phyloP scores from a whole-genome alignment of 2,888 invertebrate species.

The Cactoblastis cactorum region DNA sequence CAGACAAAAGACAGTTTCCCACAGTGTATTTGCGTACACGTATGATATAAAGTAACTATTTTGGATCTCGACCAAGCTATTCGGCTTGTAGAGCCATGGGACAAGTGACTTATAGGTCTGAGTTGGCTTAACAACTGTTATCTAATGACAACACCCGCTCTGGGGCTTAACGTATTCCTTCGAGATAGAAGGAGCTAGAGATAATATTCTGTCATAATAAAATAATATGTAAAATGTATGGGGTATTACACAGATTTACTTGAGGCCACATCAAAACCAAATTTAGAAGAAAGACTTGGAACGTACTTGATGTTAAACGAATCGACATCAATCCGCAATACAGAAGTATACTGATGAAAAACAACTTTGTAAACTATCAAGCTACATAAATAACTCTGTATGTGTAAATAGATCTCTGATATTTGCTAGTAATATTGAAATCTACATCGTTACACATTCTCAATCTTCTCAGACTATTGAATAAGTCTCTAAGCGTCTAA shows the following conservation, averaged over 20 bases:
- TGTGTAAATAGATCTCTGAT: no score
- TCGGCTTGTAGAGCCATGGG: neutral
- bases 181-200: neutral
- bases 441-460: no score
- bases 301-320: no score
- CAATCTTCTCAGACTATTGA: no score
- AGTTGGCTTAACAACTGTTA: constrained; percentile 12
- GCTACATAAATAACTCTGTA: no score
- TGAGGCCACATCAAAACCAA: neutral
- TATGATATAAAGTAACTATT: neutral
- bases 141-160: constrained; percentile 7
- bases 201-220: constrained; percentile 1
- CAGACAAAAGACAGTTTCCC: neutral
- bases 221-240: neutral
- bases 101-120: neutral
- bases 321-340: no score
- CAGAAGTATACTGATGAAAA: no score
- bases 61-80: constrained; percentile 5
- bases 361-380: no score
- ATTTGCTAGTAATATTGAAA: no score
- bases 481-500: no score
- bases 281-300: neutral
- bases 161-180: constrained; percentile 6
- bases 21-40: neutral
- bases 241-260: neutral